Evolutionary conservation across 2,113 vertebrate species (phyloP), one percentile per base, ranked within the genome.

Genomic region (Corvus moneduloides): DNA sequence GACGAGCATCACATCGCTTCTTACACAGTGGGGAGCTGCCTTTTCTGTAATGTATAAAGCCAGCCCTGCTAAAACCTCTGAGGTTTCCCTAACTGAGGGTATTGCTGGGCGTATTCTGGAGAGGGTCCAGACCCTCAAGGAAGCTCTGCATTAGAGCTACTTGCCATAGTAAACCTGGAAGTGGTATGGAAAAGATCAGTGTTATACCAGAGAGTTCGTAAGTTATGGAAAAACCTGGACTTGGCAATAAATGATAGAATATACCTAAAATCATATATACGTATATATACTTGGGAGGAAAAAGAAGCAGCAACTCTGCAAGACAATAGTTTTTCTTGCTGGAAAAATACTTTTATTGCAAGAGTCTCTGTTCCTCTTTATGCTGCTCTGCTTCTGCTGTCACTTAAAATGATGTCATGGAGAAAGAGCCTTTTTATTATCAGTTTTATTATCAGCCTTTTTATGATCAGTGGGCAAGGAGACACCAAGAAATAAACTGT

Each of bases 1-100:
- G 61, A 67, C 0, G 0, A 74, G 48, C 27, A 44, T 62, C 10
- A 2, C 41, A 7, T 35, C 3, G 1, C 23, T 79, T 28, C 58
- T 62, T 62, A 43, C 37, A 3, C 51, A 30, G 44, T 39, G 27
- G 49, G 24, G 86, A 74, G 16, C 19, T 92, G 55, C 75, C 27
- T 90, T 68, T 92, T 90, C 87, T 48, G 32, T 26, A 21, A 35
- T 58, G 28, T 39, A 5, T 19, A 52, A 68, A 51, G 62, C 33
- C 63, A 59, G 27, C 35, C 56, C 14, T 2, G 1, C 67, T 43
- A 55, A 63, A 58, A 59, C 72, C 54, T 75, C 66, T n/a, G 9
- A n/a, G 64, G n/a, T 59, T 77, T 51, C 22, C 14, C 39, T 77
- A 24, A 24, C 23, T 72, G 41, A 64, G 30, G 4, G 3, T 28